Base-by-base conservation (phyloP, 2,113 vertebrate species). In the Gyps fulvus region DNA sequence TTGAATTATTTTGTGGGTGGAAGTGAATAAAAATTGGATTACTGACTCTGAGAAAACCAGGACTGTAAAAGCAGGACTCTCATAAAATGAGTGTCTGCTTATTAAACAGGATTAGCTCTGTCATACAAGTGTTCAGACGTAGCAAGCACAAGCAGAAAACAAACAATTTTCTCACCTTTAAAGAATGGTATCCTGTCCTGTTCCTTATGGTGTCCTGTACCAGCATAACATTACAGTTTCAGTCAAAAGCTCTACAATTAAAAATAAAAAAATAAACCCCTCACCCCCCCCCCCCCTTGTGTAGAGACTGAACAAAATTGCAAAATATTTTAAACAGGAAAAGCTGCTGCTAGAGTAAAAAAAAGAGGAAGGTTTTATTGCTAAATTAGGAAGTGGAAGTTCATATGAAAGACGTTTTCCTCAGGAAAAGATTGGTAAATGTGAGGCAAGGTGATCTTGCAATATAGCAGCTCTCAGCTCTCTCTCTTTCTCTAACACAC, bases 371-470 rank as follows among this genome's bases (percentile, higher is more conserved):
- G 90, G 25, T 54, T 93, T 89, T 96, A 52, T 95, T 96, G 93
- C 97, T 81, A 92, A 94, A 96, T 81, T 96, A 94, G 90, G 95
- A 97, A 96, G 85, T 94, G 36, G 76, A 93, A 92, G 59, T 91
- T 95, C 22, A 21, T 90, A 29, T 76, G 88, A 93, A 96, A 93
- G 88, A 92, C 0, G 1, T 94, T 94, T 97, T 95, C 91, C 93
- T 94, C 42, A 94, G 90, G 92, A 97, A 92, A 87, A 90, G 72
- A 2, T 59, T 49, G 90, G 85, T 83, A 69, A 72, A 77, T 81
- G 69, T 96, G 91, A 94, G 76, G 96, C 89, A 95, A 96, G 87
- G 94, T 88, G 87, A 88, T 69, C n/a, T 83, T 96, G 91, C 93
- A 88, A 4, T 74, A 40, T 0, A 69, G 73, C 63, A 58, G 62